Conservation (phyloP, 2,797 vertebrate genomes). For the Geotrypetes seraphini region DNA sequence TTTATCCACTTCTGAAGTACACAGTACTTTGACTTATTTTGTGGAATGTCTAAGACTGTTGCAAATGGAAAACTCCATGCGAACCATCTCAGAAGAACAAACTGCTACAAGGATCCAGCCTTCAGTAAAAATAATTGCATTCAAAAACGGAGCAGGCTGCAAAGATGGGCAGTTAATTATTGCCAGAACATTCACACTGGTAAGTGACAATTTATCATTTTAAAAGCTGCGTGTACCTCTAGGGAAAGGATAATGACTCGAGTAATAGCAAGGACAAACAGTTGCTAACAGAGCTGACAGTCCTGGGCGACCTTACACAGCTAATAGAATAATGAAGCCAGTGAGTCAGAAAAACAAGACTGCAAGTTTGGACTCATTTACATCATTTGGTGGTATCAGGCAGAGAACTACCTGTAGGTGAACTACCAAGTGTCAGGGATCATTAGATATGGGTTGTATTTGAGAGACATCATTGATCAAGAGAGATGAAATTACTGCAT, state of each 20-base stretch:
- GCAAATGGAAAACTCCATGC: conserved; percentile 8
- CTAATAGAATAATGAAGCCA: no score
- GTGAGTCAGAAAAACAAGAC: no score
- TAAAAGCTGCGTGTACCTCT: neutral
- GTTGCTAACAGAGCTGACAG: neutral
- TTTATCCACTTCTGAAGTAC: conserved; percentile 25
- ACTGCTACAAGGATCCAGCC: conserved; percentile 5
- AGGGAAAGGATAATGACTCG: neutral
- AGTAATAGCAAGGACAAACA: neutral
- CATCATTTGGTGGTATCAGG: no score
- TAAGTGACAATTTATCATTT: conserved; percentile 21
- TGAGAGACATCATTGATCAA: no score
- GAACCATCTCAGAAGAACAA: conserved; percentile 1
- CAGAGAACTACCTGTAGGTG: no score
- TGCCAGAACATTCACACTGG: conserved; percentile 34
- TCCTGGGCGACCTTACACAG: neutral
- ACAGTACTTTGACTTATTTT: conserved; percentile 26
- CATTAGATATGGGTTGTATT: no score
- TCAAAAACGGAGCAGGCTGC: conserved; percentile 41
- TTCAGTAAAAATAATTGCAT: conserved; percentile 38
- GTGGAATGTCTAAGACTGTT: conserved; percentile 25
- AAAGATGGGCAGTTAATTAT: conserved; percentile 38
- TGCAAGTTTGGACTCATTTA: no score
- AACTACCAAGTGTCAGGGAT: no score
- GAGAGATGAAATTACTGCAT: no score